These are phyloP conservation scores for Eupithecia inturbata DNA, from an alignment of 2,888 invertebrate species.

Conservation along the genomic window DNA sequence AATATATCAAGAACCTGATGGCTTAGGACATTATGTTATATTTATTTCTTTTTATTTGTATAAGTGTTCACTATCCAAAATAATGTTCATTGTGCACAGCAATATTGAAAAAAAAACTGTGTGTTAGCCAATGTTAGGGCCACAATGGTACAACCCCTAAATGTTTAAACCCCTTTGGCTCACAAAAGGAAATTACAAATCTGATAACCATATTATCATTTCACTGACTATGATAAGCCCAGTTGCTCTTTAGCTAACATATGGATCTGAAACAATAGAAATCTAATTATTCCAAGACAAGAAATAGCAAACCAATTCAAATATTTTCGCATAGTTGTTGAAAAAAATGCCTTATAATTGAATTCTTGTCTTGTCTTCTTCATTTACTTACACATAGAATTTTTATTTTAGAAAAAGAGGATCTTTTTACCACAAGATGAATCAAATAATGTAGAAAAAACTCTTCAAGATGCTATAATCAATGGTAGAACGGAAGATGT, in stretches of 20 bases:
- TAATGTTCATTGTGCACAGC: too few relatives aligned
- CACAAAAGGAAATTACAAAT: neutral
- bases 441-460: conserved; percentile 65
- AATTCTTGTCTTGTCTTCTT: neutral
- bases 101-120: too few relatives aligned
- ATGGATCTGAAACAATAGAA: neutral
- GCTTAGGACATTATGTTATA: too few relatives aligned
- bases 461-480: conserved; percentile 72
- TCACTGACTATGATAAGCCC: neutral
- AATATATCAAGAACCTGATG: too few relatives aligned
- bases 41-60: too few relatives aligned
- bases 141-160: too few relatives aligned
- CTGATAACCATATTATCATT: neutral
- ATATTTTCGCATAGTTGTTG: neutral
- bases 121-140: too few relatives aligned
- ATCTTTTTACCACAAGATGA: conserved; percentile 53
- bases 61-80: too few relatives aligned
- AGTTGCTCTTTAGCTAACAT: neutral
- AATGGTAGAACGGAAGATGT: conserved; percentile 67
- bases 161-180: too few relatives aligned
- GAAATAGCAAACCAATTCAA: neutral
- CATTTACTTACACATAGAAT: neutral
- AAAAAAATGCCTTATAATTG: too few relatives aligned
- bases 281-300: neutral
- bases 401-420: conserved; percentile 51